phyloP scores from a whole-genome alignment of 2,797 vertebrate species.

The Catostomus latipinnis region DNA sequence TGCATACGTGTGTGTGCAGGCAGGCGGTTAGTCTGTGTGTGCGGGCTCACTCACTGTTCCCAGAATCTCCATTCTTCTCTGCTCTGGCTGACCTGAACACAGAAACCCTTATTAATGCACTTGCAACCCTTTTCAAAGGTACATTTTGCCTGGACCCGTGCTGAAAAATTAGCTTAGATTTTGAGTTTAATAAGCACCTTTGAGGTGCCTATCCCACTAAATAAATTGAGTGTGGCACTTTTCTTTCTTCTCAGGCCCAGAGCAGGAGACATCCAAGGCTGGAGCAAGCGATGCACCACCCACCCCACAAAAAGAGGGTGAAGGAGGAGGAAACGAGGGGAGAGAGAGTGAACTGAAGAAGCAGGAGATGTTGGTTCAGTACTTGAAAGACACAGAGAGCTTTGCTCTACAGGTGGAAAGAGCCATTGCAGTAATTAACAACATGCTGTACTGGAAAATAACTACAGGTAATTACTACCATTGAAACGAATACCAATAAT shows the following conservation, averaged over 20 bases:
- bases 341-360: constrained; percentile 82
- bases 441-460: constrained; percentile 91
- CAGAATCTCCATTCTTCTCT: constrained; percentile 80
- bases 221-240: background rate
- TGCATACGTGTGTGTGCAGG: constrained; percentile 68
- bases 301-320: constrained; percentile 67
- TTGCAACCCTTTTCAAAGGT: constrained; percentile 90
- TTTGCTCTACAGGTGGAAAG: constrained; percentile 90
- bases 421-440: constrained; percentile 87
- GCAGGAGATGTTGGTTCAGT: constrained; percentile 96
- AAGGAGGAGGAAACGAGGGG: constrained; percentile 49
- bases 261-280: constrained; percentile 66
- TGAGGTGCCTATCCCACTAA: too few relatives aligned
- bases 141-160: constrained; percentile 40
- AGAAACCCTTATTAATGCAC: constrained; percentile 75
- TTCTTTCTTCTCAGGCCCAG: constrained; percentile 69
- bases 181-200: too few relatives aligned
- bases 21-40: constrained; percentile 83
- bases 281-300: constrained; percentile 64
- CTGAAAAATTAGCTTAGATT: too few relatives aligned
- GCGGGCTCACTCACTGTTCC: constrained; percentile 78
- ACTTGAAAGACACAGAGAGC: constrained; percentile 88
- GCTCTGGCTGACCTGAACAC: constrained; percentile 67
- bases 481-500: background rate
- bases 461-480: constrained; percentile 78